A percentile compares a stretch with the other conserved stretches of the same genome.
Evolutionary conservation across 2,797 vertebrate genomes (phyloP).

Genomic region (Hydrophis major): DNA sequence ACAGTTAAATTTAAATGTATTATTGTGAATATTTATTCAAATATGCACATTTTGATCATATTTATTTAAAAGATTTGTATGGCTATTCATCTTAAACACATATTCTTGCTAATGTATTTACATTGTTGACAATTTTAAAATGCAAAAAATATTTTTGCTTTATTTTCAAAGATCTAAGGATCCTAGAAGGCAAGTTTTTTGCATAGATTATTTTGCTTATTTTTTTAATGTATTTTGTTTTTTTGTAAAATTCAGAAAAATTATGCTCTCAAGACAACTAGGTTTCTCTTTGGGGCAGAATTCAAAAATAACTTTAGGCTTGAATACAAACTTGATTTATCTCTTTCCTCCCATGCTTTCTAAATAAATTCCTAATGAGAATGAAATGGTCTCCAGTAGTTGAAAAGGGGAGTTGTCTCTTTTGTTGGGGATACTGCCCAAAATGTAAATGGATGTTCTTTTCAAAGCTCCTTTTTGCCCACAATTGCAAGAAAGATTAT

Average conservation of each 20-base stretch:
- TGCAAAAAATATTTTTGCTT: background rate
- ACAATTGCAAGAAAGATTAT: background rate
- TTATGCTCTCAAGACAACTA: background rate
- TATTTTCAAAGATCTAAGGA: background rate
- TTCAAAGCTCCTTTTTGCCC: background rate
- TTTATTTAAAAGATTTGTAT: background rate
- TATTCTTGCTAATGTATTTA: background rate
- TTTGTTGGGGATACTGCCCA: background rate
- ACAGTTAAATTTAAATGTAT: background rate
- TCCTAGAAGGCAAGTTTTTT: background rate
- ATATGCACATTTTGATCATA: background rate
- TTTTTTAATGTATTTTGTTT: background rate
- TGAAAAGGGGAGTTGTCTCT: background rate
- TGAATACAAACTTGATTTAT: background rate
- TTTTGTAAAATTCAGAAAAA: background rate
- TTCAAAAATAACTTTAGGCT: background rate
- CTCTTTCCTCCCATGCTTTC: background rate
- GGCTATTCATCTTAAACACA: background rate
- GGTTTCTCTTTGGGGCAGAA: background rate
- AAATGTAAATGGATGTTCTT: background rate
- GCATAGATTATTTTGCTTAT: background rate
- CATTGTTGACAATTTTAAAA: background rate
- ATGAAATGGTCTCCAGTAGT: background rate
- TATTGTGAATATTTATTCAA: background rate
- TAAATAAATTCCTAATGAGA: background rate